A percentile compares a stretch with the other conserved stretches of the same genome.
These are phyloP conservation scores for Syrmaticus mikado DNA, from an alignment of 2,113 vertebrate genomes.

Conservation along the genomic window DNA sequence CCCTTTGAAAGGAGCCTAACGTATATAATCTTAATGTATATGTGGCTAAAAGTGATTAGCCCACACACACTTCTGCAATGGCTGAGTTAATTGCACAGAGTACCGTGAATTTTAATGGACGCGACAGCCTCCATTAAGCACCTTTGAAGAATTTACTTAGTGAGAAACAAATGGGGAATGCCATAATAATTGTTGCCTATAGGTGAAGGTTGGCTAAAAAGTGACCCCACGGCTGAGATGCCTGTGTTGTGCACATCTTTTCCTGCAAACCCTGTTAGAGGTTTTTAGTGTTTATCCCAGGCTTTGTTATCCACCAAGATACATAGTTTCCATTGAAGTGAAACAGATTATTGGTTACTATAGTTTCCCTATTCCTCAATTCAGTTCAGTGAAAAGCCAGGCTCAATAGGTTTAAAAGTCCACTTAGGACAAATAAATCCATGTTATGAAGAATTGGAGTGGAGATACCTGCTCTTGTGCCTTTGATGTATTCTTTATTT, in stretches of 20 bases:
- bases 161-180: not conserved
- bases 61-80: not conserved
- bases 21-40: not conserved
- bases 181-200: slow-evolving; percentile 57
- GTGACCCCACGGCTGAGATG: slow-evolving; percentile 61
- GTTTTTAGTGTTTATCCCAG: slow-evolving; percentile 78
- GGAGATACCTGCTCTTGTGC: slow-evolving; percentile 68
- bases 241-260: not conserved
- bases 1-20: not conserved
- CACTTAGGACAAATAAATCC: slow-evolving; percentile 70
- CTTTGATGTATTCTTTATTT: slow-evolving; percentile 69
- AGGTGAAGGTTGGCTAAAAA: slow-evolving; percentile 67
- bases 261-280: slow-evolving; percentile 49
- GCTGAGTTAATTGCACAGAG: not conserved
- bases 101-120: slow-evolving; percentile 34
- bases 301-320: slow-evolving; percentile 81
- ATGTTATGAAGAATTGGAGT: slow-evolving; percentile 59
- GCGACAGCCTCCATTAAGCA: not conserved
- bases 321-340: slow-evolving; percentile 84
- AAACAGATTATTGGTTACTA: slow-evolving; percentile 86
- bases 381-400: slow-evolving; percentile 69
- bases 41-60: not conserved
- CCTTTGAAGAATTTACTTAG: slow-evolving; percentile 5
- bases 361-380: slow-evolving; percentile 82
- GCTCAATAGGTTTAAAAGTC: slow-evolving; percentile 75